Conservation (phyloP, 2,797 vertebrate genomes). For the Allochrocebus solatus region DNA sequence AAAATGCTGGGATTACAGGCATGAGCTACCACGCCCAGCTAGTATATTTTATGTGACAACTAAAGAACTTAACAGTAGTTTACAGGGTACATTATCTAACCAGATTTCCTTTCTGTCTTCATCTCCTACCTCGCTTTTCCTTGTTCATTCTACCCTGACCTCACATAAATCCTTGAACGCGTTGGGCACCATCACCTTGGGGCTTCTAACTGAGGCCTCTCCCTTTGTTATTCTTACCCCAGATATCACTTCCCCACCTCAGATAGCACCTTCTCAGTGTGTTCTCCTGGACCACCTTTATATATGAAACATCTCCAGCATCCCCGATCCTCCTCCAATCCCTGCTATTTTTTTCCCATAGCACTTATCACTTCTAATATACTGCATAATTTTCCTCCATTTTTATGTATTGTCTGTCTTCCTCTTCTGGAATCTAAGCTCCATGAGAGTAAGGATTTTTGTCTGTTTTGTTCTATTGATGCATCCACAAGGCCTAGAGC, state of each 20-base stretch:
- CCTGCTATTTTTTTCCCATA: neutral
- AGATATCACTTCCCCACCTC: neutral
- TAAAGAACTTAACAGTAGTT: neutral
- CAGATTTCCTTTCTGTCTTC: neutral
- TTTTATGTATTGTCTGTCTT: neutral
- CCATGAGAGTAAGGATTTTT: neutral
- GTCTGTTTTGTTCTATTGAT: neutral
- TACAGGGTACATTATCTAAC: rapidly evolving
- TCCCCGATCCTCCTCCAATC: rapidly evolving
- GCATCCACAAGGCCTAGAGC: neutral
- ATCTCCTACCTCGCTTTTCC: neutral
- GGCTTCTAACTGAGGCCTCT: neutral
- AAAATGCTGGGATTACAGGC: too few species aligned
- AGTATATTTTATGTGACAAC: neutral
- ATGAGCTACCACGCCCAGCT: too few species aligned
- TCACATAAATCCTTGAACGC: neutral
- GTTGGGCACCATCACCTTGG: rapidly evolving
- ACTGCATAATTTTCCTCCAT: neutral
- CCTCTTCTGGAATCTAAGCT: neutral
- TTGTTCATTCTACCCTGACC: neutral
- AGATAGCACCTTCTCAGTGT: neutral
- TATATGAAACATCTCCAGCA: neutral
- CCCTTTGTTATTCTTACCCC: neutral
- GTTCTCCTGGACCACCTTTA: neutral
- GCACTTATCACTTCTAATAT: neutral